Evolutionary conservation across 2,113 vertebrate genomes (phyloP).

Genomic region (Tyto alba): DNA sequence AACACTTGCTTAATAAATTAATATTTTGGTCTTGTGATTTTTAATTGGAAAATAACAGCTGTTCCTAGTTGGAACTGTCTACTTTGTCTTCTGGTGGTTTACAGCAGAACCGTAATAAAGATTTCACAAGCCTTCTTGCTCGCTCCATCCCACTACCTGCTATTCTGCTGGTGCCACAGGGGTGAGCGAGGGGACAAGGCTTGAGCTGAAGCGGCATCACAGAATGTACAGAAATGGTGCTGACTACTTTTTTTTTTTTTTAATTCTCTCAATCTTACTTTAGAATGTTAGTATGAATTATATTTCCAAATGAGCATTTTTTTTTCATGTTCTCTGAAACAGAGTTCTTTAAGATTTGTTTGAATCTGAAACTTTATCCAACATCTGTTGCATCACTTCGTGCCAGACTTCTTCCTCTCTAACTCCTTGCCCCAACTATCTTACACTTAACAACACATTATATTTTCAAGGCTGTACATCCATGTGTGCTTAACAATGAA

Average conservation of each 20-base stretch:
- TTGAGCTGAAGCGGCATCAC: not conserved
- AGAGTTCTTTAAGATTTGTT: not conserved
- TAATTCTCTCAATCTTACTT: not conserved
- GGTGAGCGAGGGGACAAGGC: not conserved
- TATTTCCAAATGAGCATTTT: not conserved
- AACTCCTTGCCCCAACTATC: accelerated
- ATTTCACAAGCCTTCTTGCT: not conserved
- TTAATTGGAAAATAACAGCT: slow-evolving; percentile 70
- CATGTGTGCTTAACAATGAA: accelerated
- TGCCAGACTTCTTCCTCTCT: not conserved
- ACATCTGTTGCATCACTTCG: not conserved
- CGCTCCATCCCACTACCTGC: accelerated
- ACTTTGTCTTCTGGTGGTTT: slow-evolving; percentile 11
- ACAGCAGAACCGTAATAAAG: not conserved
- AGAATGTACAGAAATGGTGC: not conserved
- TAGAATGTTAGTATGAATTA: not conserved
- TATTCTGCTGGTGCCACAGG: accelerated
- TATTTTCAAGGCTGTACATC: not conserved
- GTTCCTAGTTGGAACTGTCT: slow-evolving; percentile 49
- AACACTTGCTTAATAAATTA: slow-evolving; percentile 62
- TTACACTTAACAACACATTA: accelerated
- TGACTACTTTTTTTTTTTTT: not conserved
- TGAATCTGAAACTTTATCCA: not conserved
- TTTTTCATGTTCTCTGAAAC: not conserved
- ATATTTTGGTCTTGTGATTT: slow-evolving; percentile 68